Evolutionary conservation across 1,140 invertebrate species (phyloP).

Genomic region (Lysiphlebus fabarum): DNA sequence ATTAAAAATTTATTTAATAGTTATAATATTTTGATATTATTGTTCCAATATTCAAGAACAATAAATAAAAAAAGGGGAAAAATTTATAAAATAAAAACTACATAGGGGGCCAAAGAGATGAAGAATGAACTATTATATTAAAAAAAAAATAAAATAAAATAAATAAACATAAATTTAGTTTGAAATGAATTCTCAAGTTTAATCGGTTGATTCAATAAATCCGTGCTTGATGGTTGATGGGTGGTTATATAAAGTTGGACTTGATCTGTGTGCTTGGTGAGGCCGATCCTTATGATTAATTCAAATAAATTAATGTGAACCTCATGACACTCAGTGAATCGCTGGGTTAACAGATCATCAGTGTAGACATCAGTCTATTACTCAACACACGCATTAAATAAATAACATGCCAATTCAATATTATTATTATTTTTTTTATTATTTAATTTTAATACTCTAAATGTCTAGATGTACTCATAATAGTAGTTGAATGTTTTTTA

Average conservation of each 20-base stretch:
- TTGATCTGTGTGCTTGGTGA: constrained; percentile 36
- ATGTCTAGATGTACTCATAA: no score
- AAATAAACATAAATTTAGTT: constrained; percentile 6
- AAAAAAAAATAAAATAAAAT: constrained; percentile 8
- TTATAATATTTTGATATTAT: constrained; percentile 17
- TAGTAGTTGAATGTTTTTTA: no score
- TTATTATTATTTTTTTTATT: background rate
- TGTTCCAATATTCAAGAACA: constrained; percentile 9
- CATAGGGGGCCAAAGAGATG: background rate
- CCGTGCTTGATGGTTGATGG: constrained; percentile 38
- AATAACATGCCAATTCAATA: background rate
- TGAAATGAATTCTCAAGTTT: constrained; percentile 32
- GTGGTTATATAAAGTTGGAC: constrained; percentile 39
- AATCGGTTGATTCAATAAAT: constrained; percentile 56
- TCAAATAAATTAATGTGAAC: constrained; percentile 53
- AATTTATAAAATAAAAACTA: constrained; percentile 6
- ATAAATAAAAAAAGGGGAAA: background rate
- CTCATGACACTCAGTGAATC: constrained; percentile 41
- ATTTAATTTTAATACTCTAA: no score
- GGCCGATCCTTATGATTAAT: constrained; percentile 49
- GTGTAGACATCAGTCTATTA: background rate
- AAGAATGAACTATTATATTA: background rate
- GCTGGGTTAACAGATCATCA: constrained; percentile 37
- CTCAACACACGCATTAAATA: background rate
- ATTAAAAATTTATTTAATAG: no score